Base-by-base conservation (phyloP, 1,140 invertebrate genomes). In the Geopemphigus sp. region DNA sequence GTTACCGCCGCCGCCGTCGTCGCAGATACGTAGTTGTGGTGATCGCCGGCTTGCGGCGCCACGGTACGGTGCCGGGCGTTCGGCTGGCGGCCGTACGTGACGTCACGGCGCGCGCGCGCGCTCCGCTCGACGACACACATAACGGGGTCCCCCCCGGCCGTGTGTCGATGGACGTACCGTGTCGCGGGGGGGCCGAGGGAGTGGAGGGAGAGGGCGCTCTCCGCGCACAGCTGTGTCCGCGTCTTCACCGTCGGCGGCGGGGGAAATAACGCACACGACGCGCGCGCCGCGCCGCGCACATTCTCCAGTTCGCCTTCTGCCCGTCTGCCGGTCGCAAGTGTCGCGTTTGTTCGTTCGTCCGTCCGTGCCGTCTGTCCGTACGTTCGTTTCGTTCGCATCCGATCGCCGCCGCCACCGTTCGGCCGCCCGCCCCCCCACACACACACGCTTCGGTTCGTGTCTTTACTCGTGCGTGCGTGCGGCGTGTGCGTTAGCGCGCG, bases 241-340 rank as follows among this genome's bases (percentile, higher is more conserved):
- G 32, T 8, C 32, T 3, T 8, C 32, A 8, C 32, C 32, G 32
- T 8, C 32, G 32, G 19, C n/a, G 22, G 22, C 19, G 17, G 6
- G n/a, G 24, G 39, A 24, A 61, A 63, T 63, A 78, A 78, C 56
- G 74, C 74, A 63, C 57, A 78, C 56, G 74, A 72, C 50, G 72
- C 74, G 74, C 74, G 74, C 74, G 45, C 74, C 57, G 72, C 72
- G 70, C 70, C 72, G 70, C 70, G 8, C 54, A 76, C 74, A 63
- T 78, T 78, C 74, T 63, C 74, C 74, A 78, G 72, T 76, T 56
- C 56, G 53, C 72, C 29, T 57, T 78, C 57, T 61, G 74, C 39
- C 74, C 74, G 74, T 63, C 39, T 61, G 57, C 57, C 39, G 74
- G 74, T 39, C 39, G 50, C 74, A 63, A 78, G 74, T 78, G 74